A percentile compares a stretch with the other conserved stretches of the same genome.
Conservation (phyloP, 2,888 invertebrate species). For the Amphimallon solstitiale region DNA sequence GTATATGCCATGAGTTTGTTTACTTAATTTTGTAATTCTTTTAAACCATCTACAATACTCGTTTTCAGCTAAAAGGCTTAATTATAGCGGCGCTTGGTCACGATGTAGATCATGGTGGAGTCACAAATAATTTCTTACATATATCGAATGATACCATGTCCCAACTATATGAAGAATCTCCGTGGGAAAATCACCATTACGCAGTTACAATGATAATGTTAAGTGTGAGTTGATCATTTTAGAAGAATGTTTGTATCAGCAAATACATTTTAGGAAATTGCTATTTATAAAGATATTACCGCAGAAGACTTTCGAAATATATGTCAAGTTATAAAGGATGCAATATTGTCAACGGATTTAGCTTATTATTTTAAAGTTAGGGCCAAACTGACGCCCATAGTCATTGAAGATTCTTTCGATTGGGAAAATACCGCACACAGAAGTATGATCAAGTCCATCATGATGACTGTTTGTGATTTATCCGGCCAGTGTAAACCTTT, state of each 20-base stretch:
- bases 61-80: conserved; percentile 65
- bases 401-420: conserved; percentile 65
- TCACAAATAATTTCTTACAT: conserved; percentile 70
- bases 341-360: conserved; percentile 71
- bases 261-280: conserved; percentile 63
- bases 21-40: too few relatives aligned
- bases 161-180: conserved; percentile 68
- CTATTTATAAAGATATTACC: conserved; percentile 64
- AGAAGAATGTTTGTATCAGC: neutral
- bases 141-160: conserved; percentile 67
- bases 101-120: conserved; percentile 72
- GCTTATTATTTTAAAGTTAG: conserved; percentile 68
- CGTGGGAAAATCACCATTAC: conserved; percentile 71
- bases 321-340: conserved; percentile 66
- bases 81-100: conserved; percentile 70
- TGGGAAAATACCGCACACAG: conserved; percentile 66
- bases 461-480: conserved; percentile 72
- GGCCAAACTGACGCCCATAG: conserved; percentile 66
- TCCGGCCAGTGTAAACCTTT: conserved; percentile 72
- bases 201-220: conserved; percentile 68
- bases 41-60: too few relatives aligned
- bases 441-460: conserved; percentile 66
- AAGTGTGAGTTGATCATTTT: conserved; percentile 59
- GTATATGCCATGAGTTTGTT: too few relatives aligned
- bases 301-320: conserved; percentile 61